Evolutionary conservation across 1,140 invertebrate species (phyloP).

Genomic region (Paraescarpia echinospica): DNA sequence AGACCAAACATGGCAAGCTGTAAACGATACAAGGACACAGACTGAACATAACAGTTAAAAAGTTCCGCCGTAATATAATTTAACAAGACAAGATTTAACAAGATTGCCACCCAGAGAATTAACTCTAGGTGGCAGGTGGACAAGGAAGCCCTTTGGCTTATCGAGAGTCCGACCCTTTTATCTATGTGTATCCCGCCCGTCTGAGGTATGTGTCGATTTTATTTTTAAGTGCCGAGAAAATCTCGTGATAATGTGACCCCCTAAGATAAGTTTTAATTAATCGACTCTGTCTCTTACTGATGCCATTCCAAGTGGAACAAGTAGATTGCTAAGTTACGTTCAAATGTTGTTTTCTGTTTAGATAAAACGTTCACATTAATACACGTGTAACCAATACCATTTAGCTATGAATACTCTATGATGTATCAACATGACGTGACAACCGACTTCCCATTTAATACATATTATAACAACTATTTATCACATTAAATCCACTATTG

Average conservation of each 20-base stretch:
- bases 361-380: neutral
- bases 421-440: neutral
- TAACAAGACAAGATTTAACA: too few relatives aligned
- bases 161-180: too few relatives aligned
- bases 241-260: too few relatives aligned
- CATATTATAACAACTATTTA: neutral
- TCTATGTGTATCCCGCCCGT: too few relatives aligned
- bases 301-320: neutral
- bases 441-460: neutral
- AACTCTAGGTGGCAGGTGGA: too few relatives aligned
- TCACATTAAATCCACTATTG: neutral
- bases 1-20: neutral
- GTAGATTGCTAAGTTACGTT: neutral
- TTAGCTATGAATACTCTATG: neutral
- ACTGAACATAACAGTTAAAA: neutral
- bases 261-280: too few relatives aligned
- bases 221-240: too few relatives aligned
- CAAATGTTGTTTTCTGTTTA: neutral
- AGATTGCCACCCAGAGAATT: too few relatives aligned
- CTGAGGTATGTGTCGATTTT: too few relatives aligned
- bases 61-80: neutral
- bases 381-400: neutral
- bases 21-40: neutral
- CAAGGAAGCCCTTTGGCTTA: too few relatives aligned
- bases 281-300: neutral